Conservation (phyloP, 2,888 invertebrate genomes). For the Hymenopus coronatus region DNA sequence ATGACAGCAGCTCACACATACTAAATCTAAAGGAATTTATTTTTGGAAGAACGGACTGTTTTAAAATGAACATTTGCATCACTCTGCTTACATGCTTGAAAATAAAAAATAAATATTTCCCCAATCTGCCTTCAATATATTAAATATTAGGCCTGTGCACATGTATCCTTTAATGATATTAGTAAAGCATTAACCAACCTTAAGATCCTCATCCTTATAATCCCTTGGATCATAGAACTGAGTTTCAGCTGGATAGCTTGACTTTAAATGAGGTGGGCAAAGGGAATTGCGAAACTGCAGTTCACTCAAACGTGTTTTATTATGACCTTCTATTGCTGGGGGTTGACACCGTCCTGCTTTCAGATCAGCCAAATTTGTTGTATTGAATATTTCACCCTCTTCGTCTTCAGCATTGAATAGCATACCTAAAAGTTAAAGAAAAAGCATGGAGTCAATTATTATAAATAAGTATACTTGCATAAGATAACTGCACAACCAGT, state of each 20-base stretch:
- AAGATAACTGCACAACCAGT: too few species aligned
- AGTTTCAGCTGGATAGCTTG: slow-evolving; percentile 79
- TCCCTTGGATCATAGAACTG: slow-evolving; percentile 58
- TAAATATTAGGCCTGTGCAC: slow-evolving; percentile 29
- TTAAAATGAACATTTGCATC: too few species aligned
- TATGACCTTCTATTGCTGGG: background rate
- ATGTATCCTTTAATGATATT: slow-evolving; percentile 11
- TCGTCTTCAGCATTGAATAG: slow-evolving; percentile 56
- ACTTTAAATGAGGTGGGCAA: slow-evolving; percentile 80
- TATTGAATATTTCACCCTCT: slow-evolving; percentile 80
- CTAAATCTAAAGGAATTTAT: too few species aligned
- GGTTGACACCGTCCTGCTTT: slow-evolving; percentile 56
- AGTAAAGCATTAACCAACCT: slow-evolving; percentile 49
- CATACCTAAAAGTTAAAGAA: background rate
- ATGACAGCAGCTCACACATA: too few species aligned
- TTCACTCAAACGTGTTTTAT: slow-evolving; percentile 57
- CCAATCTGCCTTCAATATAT: background rate
- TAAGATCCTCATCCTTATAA: slow-evolving; percentile 64
- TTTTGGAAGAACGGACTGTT: too few species aligned
- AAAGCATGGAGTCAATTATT: too few species aligned
- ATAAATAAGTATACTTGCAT: too few species aligned
- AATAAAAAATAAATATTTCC: too few species aligned
- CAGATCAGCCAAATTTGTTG: slow-evolving; percentile 64
- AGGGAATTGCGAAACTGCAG: slow-evolving; percentile 77
- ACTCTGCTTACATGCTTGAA: too few species aligned